These are phyloP conservation scores for Scaptodrosophila lebanonensis DNA, from an alignment of 1,140 invertebrate species.

Conservation along the genomic window DNA sequence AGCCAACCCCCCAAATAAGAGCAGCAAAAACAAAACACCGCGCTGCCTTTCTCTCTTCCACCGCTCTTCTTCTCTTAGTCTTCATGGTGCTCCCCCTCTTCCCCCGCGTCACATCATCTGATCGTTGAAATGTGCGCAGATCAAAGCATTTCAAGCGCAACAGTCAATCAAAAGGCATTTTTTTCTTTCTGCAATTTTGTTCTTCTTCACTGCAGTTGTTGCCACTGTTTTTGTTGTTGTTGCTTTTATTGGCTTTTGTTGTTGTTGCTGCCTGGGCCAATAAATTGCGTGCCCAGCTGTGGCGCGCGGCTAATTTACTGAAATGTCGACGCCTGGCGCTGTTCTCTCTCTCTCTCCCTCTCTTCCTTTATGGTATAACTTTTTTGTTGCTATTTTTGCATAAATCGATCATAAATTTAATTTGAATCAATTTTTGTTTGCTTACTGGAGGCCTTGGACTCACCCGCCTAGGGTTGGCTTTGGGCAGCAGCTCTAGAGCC, in stretches of 20 bases:
- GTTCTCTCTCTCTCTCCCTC: constrained; percentile 26
- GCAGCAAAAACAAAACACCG: not conserved
- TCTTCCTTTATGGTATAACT: constrained; percentile 13
- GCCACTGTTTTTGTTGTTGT: constrained; percentile 9
- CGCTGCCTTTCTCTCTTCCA: not conserved
- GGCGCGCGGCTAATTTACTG: constrained; percentile 49
- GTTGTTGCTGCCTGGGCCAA: constrained; percentile 40
- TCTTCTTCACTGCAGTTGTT: constrained; percentile 21
- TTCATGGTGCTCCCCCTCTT: not conserved
- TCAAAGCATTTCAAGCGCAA: constrained; percentile 68
- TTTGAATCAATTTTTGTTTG: constrained; percentile 41
- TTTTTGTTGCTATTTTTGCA: constrained; percentile 46
- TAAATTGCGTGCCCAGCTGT: constrained; percentile 34
- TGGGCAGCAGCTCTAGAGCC: constrained; percentile 48
- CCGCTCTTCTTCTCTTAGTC: not conserved
- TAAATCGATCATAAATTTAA: constrained; percentile 74
- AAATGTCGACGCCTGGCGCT: constrained; percentile 69
- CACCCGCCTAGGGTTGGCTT: too few relatives aligned
- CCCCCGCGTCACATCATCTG: constrained; percentile 22
- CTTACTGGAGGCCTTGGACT: constrained; percentile 39
- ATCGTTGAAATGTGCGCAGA: too few relatives aligned
- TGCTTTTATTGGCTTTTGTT: constrained; percentile 9
- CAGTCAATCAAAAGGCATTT: constrained; percentile 71
- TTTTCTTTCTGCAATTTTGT: too few relatives aligned
- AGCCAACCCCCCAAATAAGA: not conserved